Percentiles rank a stretch among this genome's conserved stretches.
These are phyloP conservation scores for Lerema accius DNA, from an alignment of 1,140 invertebrate species.

Conservation along the genomic window DNA sequence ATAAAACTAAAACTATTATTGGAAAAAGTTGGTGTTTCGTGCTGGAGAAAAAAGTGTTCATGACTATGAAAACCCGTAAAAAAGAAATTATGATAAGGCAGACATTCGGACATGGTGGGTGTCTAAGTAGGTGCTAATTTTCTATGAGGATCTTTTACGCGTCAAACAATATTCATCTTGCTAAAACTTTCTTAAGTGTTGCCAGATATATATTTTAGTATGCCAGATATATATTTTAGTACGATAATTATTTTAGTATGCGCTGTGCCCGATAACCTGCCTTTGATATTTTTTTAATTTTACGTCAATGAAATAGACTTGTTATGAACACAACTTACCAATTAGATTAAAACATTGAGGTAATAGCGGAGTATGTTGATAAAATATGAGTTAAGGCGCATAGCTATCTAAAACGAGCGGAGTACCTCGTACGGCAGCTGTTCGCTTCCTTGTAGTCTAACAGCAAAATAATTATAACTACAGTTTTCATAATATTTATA, in stretches of 20 bases:
- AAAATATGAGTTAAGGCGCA: conserved; percentile 21
- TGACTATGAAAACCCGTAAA: conserved; percentile 20
- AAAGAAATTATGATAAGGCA: conserved; percentile 5
- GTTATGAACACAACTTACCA: conserved; percentile 27
- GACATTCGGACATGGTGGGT: conserved; percentile 7
- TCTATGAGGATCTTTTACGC: neutral
- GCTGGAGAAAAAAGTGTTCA: conserved; percentile 10
- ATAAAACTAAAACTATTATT: neutral
- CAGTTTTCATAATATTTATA: neutral
- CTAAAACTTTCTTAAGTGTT: neutral
- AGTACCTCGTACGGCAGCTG: conserved; percentile 30
- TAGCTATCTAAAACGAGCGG: conserved; percentile 30
- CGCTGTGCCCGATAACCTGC: conserved; percentile 16
- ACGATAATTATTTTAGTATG: neutral
- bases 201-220: neutral
- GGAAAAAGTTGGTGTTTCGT: conserved; percentile 9
- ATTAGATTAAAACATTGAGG: neutral
- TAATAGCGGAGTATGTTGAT: conserved; percentile 5
- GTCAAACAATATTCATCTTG: neutral
- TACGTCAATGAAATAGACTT: conserved; percentile 2
- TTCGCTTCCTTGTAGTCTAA: conserved; percentile 31
- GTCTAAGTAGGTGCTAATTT: neutral
- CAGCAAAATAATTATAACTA: conserved; percentile 30
- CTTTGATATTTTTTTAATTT: conserved; percentile 3
- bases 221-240: too few species aligned